Evolutionary conservation across 2,888 invertebrate genomes (phyloP).

Genomic region (Sesia bembeciformis): DNA sequence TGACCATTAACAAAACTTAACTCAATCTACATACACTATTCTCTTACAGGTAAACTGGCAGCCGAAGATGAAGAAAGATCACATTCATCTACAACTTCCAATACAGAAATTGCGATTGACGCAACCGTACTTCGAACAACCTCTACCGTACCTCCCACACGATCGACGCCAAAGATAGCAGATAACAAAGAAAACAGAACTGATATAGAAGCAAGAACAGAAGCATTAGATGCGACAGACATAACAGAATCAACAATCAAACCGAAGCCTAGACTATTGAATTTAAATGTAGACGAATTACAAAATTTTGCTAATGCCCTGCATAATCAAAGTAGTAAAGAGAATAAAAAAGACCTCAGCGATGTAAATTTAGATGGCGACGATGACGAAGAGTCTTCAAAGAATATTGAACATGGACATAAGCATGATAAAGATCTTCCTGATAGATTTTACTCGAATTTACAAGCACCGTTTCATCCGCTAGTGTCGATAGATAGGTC

Average conservation of each 20-base stretch:
- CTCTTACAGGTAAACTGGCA: constrained; percentile 47
- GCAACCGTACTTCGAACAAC: background rate
- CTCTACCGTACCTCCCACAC: constrained; percentile 15
- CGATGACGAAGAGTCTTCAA: constrained; percentile 64
- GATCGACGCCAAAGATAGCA: constrained; percentile 20
- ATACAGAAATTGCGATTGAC: constrained; percentile 8
- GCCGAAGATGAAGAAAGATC: constrained; percentile 44
- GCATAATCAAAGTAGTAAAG: constrained; percentile 46
- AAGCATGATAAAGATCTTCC: constrained; percentile 34
- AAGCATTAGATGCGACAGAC: constrained; percentile 15
- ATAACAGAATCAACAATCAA: constrained; percentile 22
- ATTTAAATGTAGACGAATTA: constrained; percentile 55
- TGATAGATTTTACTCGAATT: constrained; percentile 56
- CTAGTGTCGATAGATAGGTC: constrained; percentile 39
- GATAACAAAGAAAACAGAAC: constrained; percentile 12
- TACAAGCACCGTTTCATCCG: constrained; percentile 53
- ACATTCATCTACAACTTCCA: constrained; percentile 9
- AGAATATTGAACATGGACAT: constrained; percentile 20
- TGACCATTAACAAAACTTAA: background rate
- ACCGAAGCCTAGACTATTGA: constrained; percentile 48
- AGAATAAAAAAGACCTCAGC: constrained; percentile 76
- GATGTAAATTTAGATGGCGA: constrained; percentile 82
- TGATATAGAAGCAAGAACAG: constrained; percentile 16
- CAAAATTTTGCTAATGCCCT: constrained; percentile 56
- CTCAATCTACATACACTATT: background rate